Evolutionary conservation across 1,140 invertebrate species (phyloP).

Genomic region (Phenacoccus solenopsis): DNA sequence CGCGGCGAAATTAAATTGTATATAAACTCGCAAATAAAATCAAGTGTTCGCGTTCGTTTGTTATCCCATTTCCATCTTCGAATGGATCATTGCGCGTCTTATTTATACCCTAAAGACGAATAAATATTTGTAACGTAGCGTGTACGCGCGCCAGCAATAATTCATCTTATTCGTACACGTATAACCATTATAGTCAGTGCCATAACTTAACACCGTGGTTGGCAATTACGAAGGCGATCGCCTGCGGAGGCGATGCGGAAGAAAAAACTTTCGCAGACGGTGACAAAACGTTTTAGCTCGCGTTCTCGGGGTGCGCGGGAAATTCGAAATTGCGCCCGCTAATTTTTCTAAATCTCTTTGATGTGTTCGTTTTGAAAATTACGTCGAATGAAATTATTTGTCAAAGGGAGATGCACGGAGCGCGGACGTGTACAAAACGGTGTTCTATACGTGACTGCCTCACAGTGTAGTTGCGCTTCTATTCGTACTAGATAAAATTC

Average conservation of each 20-base stretch:
- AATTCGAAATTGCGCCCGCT: too few species aligned
- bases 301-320: too few species aligned
- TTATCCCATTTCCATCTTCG: background rate
- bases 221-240: background rate
- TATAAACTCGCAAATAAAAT: background rate
- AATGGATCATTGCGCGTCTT: background rate
- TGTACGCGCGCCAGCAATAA: background rate
- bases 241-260: too few species aligned
- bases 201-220: background rate
- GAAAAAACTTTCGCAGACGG: too few species aligned
- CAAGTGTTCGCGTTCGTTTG: background rate
- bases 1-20: background rate
- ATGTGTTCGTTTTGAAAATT: background rate
- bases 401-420: too few species aligned
- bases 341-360: background rate
- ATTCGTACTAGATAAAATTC: too few species aligned
- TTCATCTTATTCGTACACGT: background rate
- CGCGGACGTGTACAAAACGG: too few species aligned
- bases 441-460: too few species aligned
- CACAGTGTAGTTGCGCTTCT: too few species aligned
- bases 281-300: too few species aligned
- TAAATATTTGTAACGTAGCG: background rate
- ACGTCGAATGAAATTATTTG: background rate
- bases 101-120: slow-evolving; percentile 2
- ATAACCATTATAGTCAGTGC: background rate